These are phyloP conservation scores for Alligator sinensis DNA, from an alignment of 2,113 vertebrate genomes.

Conservation along the genomic window DNA sequence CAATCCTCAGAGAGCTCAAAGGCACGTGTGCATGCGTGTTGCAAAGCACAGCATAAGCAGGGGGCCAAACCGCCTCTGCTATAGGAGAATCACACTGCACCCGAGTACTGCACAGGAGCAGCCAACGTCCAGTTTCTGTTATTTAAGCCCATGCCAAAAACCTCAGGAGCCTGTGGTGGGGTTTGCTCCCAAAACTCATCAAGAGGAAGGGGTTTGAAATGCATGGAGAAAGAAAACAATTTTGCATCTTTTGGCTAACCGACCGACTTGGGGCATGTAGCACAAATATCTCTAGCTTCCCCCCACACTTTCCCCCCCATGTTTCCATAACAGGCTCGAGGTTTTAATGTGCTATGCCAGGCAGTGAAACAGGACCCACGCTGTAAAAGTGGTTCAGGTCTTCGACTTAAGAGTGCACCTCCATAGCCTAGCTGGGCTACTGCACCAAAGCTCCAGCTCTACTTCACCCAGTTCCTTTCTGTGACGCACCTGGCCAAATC, in stretches of 20 bases:
- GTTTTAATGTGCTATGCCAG: conserved; percentile 24
- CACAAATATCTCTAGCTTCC: not conserved
- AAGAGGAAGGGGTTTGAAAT: not conserved
- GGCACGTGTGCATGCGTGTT: too few relatives aligned
- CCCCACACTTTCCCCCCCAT: not conserved
- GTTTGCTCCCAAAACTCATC: not conserved
- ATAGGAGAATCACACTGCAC: not conserved
- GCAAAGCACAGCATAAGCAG: not conserved
- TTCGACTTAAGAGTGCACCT: conserved; percentile 36
- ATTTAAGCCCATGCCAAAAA: not conserved
- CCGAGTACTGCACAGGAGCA: not conserved
- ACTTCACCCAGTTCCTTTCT: not conserved
- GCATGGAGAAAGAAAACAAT: not conserved
- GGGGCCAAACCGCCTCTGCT: not conserved
- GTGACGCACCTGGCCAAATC: conserved; percentile 6
- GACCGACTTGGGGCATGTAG: too few relatives aligned
- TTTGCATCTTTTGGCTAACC: not conserved
- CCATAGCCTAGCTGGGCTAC: not conserved
- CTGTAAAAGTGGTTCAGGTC: not conserved
- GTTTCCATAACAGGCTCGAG: not conserved
- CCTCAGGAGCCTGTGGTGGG: not conserved
- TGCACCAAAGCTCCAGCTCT: not conserved
- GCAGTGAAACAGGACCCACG: conserved; percentile 51
- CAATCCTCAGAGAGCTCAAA: not conserved
- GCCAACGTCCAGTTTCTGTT: not conserved